phyloP scores from a whole-genome alignment of 2,888 invertebrate species.

The Lissocephala sabroskyi region DNA sequence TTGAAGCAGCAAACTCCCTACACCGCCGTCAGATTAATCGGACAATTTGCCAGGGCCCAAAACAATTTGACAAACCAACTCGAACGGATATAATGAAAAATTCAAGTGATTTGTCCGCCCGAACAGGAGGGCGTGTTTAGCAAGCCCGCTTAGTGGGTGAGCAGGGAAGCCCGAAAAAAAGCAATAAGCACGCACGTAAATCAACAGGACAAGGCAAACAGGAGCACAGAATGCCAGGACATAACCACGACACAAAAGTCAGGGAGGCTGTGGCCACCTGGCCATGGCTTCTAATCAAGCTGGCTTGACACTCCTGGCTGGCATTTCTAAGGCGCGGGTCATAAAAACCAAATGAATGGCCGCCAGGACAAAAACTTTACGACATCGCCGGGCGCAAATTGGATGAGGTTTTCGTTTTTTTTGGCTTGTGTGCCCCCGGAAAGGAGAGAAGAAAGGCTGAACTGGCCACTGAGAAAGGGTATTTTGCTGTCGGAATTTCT shows the following conservation, averaged over 20 bases:
- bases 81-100: slow-evolving; percentile 25
- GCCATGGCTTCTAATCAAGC: background rate
- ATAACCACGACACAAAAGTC: too few relatives aligned
- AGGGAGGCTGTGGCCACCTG: background rate
- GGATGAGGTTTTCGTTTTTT: slow-evolving; percentile 39
- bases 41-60: slow-evolving; percentile 34
- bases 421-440: slow-evolving; percentile 3
- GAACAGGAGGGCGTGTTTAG: slow-evolving; percentile 2
- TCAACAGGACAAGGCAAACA: slow-evolving; percentile 30
- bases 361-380: slow-evolving; percentile 13
- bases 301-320: slow-evolving; percentile 13
- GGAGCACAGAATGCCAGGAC: slow-evolving; percentile 3
- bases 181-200: slow-evolving; percentile 58
- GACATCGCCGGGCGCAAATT: slow-evolving; percentile 37
- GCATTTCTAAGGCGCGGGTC: slow-evolving; percentile 22
- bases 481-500: too few relatives aligned
- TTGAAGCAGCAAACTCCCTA: slow-evolving; percentile 12
- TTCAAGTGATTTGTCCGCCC: slow-evolving; percentile 46
- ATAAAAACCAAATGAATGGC: slow-evolving; percentile 57
- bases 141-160: too few relatives aligned
- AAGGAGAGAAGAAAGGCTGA: too few relatives aligned
- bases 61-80: slow-evolving; percentile 52
- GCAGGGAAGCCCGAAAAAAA: slow-evolving; percentile 15
- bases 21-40: slow-evolving; percentile 42
- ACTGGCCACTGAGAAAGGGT: too few relatives aligned